Evolutionary conservation across 2,797 vertebrate species (phyloP).

Genomic region (Catostomus latipinnis): DNA sequence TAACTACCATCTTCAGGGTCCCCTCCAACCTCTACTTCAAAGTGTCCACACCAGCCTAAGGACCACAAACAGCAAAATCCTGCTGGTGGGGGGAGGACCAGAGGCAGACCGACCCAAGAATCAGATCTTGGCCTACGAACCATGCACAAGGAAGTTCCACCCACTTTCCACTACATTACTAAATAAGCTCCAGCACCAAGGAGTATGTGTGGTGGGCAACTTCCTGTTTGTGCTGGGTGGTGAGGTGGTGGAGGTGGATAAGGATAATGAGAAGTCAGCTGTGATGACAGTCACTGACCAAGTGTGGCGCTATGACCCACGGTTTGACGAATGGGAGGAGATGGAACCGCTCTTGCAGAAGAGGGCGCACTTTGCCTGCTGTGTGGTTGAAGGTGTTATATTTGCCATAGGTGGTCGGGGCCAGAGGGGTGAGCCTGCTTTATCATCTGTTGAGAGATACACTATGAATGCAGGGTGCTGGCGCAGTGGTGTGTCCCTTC

Average conservation of each 20-base stretch:
- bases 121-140: conserved; percentile 84
- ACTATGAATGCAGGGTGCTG: conserved; percentile 83
- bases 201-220: conserved; percentile 86
- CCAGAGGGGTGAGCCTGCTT: conserved; percentile 54
- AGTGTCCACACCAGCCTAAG: conserved; percentile 83
- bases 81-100: conserved; percentile 85
- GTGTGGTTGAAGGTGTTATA: conserved; percentile 79
- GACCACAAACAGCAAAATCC: conserved; percentile 76
- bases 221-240: conserved; percentile 93
- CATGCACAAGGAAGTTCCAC: conserved; percentile 80
- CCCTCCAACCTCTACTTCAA: conserved; percentile 86
- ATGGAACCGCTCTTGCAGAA: conserved; percentile 83
- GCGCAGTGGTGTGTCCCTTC: conserved; percentile 78
- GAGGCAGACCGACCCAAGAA: conserved; percentile 70
- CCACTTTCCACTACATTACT: conserved; percentile 73
- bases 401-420: conserved; percentile 87
- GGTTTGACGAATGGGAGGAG: conserved; percentile 85
- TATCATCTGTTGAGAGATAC: conserved; percentile 88
- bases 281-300: conserved; percentile 73
- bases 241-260: conserved; percentile 69
- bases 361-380: conserved; percentile 88
- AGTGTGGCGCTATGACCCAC: conserved; percentile 90
- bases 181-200: conserved; percentile 79
- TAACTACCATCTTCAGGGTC: conserved; percentile 85
- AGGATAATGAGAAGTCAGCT: conserved; percentile 61